Conservation (phyloP, 2,113 vertebrate genomes). For the Microcebus jonahi region DNA sequence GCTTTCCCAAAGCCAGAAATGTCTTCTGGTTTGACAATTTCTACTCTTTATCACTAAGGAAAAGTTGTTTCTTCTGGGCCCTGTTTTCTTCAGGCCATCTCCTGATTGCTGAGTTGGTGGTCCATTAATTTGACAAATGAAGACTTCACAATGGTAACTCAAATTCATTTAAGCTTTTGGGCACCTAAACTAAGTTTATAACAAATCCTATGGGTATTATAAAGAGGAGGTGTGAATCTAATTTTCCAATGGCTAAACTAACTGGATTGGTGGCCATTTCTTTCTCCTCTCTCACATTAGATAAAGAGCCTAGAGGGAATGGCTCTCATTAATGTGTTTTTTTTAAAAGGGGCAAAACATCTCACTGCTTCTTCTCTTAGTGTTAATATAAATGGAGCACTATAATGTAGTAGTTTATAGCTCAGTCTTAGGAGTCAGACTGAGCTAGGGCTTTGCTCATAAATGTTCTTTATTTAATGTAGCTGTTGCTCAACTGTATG, state of each 20-base stretch:
- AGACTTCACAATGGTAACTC: not conserved
- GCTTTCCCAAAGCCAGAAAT: not conserved
- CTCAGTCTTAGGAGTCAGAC: not conserved
- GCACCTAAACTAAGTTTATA: constrained; percentile 40
- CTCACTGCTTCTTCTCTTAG: not conserved
- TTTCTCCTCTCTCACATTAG: constrained; percentile 6
- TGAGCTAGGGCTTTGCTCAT: not conserved
- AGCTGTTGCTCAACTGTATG: not conserved
- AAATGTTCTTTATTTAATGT: not conserved
- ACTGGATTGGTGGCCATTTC: not conserved
- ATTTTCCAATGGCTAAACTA: constrained; percentile 63
- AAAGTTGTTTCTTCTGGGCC: not conserved
- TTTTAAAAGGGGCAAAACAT: not conserved
- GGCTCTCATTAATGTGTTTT: not conserved
- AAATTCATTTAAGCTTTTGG: constrained; percentile 58
- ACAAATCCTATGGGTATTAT: constrained; percentile 50
- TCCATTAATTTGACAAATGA: constrained; percentile 71
- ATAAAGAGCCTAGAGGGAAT: not conserved
- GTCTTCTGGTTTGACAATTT: constrained; percentile 27
- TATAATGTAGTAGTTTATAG: not conserved
- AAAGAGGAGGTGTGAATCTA: constrained; percentile 47
- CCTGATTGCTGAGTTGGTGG: constrained; percentile 38
- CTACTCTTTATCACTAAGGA: not conserved
- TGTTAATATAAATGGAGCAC: not conserved
- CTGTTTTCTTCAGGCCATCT: constrained; percentile 1